Conservation (phyloP, 1,140 invertebrate genomes). For the Drosophila pseudoananassae region DNA sequence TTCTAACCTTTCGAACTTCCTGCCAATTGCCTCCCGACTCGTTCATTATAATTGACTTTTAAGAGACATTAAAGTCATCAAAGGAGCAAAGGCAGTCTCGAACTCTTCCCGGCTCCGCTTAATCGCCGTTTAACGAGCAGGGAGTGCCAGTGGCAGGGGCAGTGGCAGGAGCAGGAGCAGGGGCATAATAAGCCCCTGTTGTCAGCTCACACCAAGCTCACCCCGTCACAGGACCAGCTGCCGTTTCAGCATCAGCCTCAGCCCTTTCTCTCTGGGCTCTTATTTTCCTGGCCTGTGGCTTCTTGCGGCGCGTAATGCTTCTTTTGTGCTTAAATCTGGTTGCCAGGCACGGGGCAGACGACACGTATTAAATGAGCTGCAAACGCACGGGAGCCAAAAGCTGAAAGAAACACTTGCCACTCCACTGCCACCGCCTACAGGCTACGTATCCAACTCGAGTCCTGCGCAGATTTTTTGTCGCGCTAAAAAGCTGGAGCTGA, state of each 20-base stretch:
- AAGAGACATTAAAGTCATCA: slow-evolving; percentile 72
- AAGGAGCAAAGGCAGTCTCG: slow-evolving; percentile 42
- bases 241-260: background rate
- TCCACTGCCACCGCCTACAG: slow-evolving; percentile 19
- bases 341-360: slow-evolving; percentile 76
- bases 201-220: too few species aligned
- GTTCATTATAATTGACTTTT: slow-evolving; percentile 69
- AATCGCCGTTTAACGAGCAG: slow-evolving; percentile 75
- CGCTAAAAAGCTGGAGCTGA: slow-evolving; percentile 21
- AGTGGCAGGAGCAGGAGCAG: background rate
- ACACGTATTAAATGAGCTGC: slow-evolving; percentile 80
- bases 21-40: slow-evolving; percentile 39
- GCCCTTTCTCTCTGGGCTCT: slow-evolving; percentile 15
- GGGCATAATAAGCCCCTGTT: slow-evolving; percentile 38
- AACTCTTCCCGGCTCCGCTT: slow-evolving; percentile 43
- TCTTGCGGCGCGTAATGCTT: slow-evolving; percentile 68
- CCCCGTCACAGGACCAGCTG: background rate
- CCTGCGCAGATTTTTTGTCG: slow-evolving; percentile 76
- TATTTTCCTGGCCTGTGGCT: slow-evolving; percentile 65
- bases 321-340: slow-evolving; percentile 79
- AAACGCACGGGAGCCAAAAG: slow-evolving; percentile 57
- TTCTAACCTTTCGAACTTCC: slow-evolving; percentile 41
- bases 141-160: slow-evolving; percentile 5
- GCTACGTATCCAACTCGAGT: slow-evolving; percentile 47
- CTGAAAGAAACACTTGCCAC: slow-evolving; percentile 52